phyloP scores from a whole-genome alignment of 2,113 vertebrate genomes.

The Heterotilapia buettikoferi region DNA sequence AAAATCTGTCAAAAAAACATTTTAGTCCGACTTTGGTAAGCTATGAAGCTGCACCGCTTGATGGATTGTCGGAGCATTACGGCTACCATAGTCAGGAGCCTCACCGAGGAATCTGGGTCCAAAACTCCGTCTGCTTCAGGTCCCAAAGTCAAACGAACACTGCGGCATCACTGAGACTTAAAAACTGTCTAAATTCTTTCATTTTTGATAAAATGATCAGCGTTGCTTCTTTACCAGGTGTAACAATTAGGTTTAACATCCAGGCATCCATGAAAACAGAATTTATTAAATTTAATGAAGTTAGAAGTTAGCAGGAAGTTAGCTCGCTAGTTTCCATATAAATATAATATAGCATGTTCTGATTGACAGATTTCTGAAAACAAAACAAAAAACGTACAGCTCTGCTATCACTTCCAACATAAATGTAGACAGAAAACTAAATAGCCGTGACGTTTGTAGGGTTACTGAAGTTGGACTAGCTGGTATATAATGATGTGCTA shows the following conservation, averaged over 20 bases:
- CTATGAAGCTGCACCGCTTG: background rate
- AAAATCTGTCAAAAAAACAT: background rate
- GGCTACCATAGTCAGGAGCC: accelerated
- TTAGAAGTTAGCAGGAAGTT: background rate
- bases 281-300: background rate
- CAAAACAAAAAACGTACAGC: accelerated
- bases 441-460: accelerated
- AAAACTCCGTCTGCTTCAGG: accelerated
- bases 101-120: accelerated
- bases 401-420: background rate
- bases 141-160: background rate
- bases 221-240: background rate
- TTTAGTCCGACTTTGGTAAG: background rate
- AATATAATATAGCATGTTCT: background rate
- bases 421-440: background rate
- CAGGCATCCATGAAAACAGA: background rate
- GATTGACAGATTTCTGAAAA: accelerated
- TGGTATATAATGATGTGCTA: background rate
- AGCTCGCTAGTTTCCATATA: background rate
- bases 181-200: background rate
- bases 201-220: background rate
- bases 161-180: background rate
- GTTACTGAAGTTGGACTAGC: background rate
- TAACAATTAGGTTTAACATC: background rate
- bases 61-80: accelerated